These are phyloP conservation scores for Tineola bisselliella DNA, from an alignment of 2,888 invertebrate genomes.

Conservation along the genomic window DNA sequence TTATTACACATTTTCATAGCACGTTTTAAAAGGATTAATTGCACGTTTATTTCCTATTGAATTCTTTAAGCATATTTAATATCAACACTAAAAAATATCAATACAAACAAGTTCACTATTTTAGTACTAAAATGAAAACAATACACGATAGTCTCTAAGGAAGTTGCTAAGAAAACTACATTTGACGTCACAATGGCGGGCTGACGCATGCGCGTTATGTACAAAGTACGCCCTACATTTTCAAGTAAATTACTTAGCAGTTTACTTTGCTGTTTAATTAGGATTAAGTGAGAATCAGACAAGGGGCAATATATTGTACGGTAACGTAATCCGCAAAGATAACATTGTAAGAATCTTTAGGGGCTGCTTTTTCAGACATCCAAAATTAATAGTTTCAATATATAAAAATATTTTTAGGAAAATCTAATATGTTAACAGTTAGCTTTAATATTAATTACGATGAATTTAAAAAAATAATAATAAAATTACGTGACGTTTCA, in stretches of 20 bases:
- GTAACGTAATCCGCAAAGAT: neutral
- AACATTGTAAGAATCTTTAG: neutral
- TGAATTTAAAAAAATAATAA: too few relatives aligned
- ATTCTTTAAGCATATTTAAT: too few relatives aligned
- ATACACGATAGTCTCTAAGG: constrained; percentile 31
- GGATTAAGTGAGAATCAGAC: neutral
- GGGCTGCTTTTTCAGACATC: neutral
- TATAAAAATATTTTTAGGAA: too few relatives aligned
- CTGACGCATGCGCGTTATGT: constrained; percentile 46
- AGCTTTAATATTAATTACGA: too few relatives aligned
- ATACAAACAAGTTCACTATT: neutral
- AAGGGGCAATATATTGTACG: neutral
- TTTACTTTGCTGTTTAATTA: neutral
- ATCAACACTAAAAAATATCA: neutral
- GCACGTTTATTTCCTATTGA: too few relatives aligned
- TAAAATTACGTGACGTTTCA: too few relatives aligned
- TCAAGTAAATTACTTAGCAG: neutral
- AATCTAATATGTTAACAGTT: too few relatives aligned
- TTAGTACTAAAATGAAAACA: neutral
- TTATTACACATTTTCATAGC: too few relatives aligned
- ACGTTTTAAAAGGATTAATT: too few relatives aligned
- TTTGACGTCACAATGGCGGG: constrained; percentile 54
- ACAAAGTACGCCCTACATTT: neutral
- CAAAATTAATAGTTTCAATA: too few relatives aligned
- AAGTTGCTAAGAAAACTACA: constrained; percentile 37